Conservation (phyloP, 2,888 invertebrate species). For the Dioctria rufipes region DNA sequence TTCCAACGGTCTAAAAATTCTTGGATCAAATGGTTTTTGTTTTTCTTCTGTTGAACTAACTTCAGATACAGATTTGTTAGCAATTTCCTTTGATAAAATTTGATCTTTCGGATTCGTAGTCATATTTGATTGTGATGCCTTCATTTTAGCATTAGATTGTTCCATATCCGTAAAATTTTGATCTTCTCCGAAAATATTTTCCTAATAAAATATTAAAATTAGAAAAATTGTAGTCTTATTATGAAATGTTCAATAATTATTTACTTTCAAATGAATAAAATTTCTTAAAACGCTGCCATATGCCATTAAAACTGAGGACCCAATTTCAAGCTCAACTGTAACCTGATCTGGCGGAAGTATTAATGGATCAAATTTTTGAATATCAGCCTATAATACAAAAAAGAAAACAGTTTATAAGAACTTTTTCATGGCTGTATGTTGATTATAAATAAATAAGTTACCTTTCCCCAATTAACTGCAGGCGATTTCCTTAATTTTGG, state of each 20-base stretch:
- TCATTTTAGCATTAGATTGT: slow-evolving; percentile 74
- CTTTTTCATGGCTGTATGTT: slow-evolving; percentile 36
- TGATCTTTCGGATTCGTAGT: slow-evolving; percentile 70
- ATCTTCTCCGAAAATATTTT: slow-evolving; percentile 98
- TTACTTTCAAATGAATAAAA: slow-evolving; percentile 87
- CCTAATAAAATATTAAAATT: slow-evolving; percentile 71
- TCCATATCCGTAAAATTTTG: slow-evolving; percentile 96
- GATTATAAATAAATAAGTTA: slow-evolving; percentile 48
- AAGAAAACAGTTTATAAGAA: slow-evolving; percentile 32
- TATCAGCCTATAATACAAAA: slow-evolving; percentile 72
- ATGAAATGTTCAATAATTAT: background rate
- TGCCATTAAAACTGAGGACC: slow-evolving; percentile 91
- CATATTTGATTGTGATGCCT: slow-evolving; percentile 68
- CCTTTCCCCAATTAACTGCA: slow-evolving; percentile 77
- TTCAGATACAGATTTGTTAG: slow-evolving; percentile 70
- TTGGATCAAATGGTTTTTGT: slow-evolving; percentile 83
- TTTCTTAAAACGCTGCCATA: slow-evolving; percentile 94
- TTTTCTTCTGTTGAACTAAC: slow-evolving; percentile 75
- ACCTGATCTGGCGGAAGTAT: slow-evolving; percentile 90
- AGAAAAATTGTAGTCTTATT: background rate
- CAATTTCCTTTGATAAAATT: slow-evolving; percentile 65
- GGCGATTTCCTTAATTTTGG: slow-evolving; percentile 84
- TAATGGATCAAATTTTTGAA: slow-evolving; percentile 88
- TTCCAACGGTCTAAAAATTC: slow-evolving; percentile 90
- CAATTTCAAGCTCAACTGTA: slow-evolving; percentile 93